Conservation (phyloP, 1,140 invertebrate genomes). For the Leptonema lineaticorne region DNA sequence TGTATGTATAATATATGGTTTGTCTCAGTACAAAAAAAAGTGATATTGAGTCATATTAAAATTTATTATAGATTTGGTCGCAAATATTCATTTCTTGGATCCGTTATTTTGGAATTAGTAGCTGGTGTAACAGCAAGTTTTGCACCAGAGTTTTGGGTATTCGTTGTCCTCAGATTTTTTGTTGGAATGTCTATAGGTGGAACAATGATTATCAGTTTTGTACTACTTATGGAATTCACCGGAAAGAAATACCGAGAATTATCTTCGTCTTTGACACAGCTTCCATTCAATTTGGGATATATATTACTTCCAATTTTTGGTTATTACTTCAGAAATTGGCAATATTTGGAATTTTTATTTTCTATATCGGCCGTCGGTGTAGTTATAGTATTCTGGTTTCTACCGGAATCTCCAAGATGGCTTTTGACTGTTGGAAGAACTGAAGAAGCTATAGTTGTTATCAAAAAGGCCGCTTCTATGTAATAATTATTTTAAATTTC, state of each 20-base stretch:
- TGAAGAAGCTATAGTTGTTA: slow-evolving; percentile 52
- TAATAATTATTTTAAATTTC: slow-evolving; percentile 50
- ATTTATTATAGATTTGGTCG: slow-evolving; percentile 25
- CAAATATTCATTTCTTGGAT: slow-evolving; percentile 48
- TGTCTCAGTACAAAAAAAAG: too few relatives aligned
- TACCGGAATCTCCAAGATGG: slow-evolving; percentile 58
- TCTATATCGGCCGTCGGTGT: slow-evolving; percentile 44
- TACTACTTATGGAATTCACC: slow-evolving; percentile 47
- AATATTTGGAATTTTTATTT: slow-evolving; percentile 35
- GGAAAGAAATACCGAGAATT: slow-evolving; percentile 51
- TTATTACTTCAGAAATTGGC: slow-evolving; percentile 51
- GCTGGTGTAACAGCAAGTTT: slow-evolving; percentile 57
- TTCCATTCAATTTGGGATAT: slow-evolving; percentile 53
- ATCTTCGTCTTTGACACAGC: slow-evolving; percentile 54
- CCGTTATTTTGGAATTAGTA: slow-evolving; percentile 55
- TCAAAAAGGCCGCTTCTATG: slow-evolving; percentile 49
- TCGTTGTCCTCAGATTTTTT: slow-evolving; percentile 57
- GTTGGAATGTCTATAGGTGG: slow-evolving; percentile 55
- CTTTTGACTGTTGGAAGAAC: slow-evolving; percentile 53
- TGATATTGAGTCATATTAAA: not conserved
- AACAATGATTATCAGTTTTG: slow-evolving; percentile 56
- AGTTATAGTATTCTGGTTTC: slow-evolving; percentile 46
- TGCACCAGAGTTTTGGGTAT: slow-evolving; percentile 57
- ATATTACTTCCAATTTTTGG: slow-evolving; percentile 49
- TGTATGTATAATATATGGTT: not conserved